phyloP scores from a whole-genome alignment of 2,797 vertebrate species.

The Furcifer pardalis region DNA sequence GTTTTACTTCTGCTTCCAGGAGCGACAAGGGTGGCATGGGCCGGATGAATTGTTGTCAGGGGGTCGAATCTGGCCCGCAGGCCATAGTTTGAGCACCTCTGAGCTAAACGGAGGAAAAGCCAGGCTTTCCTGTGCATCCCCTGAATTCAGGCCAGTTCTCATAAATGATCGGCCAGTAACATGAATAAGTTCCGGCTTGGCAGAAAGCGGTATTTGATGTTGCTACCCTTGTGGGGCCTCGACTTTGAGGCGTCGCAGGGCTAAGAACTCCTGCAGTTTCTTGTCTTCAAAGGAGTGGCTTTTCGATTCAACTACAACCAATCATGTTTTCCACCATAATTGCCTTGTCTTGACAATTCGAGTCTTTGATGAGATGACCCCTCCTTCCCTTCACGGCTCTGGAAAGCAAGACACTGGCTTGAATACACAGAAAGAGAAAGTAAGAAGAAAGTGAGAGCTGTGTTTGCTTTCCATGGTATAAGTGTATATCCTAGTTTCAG shows the following conservation, averaged over 20 bases:
- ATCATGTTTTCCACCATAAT: constrained; percentile 7
- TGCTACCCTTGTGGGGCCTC: background rate
- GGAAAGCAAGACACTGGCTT: background rate
- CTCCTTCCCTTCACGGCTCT: constrained; percentile 4
- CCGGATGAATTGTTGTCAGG: too few species aligned
- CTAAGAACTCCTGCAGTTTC: constrained; percentile 20
- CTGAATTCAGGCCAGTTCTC: constrained; percentile 44
- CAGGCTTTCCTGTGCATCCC: constrained; percentile 46
- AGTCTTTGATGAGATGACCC: constrained; percentile 7
- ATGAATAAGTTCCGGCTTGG: background rate
- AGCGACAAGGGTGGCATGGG: too few species aligned
- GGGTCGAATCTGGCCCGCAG: too few species aligned
- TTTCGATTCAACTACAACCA: background rate
- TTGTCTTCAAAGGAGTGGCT: background rate
- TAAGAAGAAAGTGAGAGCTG: too few species aligned
- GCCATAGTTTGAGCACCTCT: too few species aligned
- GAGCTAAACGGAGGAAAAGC: constrained; percentile 46
- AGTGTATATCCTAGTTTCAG: constrained; percentile 28
- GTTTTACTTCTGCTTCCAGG: too few species aligned
- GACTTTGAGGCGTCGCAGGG: background rate
- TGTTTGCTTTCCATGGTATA: constrained; percentile 31
- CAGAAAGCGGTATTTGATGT: constrained; percentile 13
- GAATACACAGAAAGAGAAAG: too few species aligned
- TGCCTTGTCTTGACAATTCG: constrained; percentile 20
- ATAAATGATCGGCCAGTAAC: constrained; percentile 27